Evolutionary conservation across 2,797 vertebrate genomes (phyloP).

Genomic region (Cossypha niveicapilla): DNA sequence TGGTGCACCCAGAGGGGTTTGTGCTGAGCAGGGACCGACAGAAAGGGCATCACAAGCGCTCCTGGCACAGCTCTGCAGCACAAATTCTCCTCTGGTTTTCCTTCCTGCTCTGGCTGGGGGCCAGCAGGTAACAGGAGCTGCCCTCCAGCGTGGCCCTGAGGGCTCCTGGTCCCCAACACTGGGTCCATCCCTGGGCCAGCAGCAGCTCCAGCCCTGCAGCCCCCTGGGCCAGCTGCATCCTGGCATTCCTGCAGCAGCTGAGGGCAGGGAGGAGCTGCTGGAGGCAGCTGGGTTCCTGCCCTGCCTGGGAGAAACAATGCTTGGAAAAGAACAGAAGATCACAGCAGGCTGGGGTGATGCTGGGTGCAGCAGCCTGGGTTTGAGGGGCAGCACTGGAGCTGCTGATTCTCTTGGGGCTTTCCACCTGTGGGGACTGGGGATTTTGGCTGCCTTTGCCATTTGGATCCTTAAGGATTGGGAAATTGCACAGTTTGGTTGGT

Average conservation of each 20-base stretch:
- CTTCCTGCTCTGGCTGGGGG: background rate
- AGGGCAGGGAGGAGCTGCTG: background rate
- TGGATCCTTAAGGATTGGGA: background rate
- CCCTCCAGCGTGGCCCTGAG: background rate
- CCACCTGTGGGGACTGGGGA: rapidly evolving
- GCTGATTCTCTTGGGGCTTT: rapidly evolving
- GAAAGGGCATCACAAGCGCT: background rate
- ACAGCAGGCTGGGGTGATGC: background rate
- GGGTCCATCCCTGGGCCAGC: rapidly evolving
- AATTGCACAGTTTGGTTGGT: rapidly evolving
- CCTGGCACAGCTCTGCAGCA: background rate
- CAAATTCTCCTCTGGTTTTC: background rate
- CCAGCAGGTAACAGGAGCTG: background rate
- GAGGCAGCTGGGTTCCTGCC: background rate
- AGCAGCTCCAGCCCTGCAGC: background rate
- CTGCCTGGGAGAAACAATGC: rapidly evolving
- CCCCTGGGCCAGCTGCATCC: background rate
- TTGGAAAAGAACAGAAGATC: background rate
- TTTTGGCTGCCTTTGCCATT: background rate
- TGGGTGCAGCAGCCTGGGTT: background rate
- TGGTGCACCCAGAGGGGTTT: rapidly evolving
- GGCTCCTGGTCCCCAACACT: background rate
- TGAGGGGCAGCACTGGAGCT: background rate
- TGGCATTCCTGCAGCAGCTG: background rate
- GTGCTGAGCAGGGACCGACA: background rate